phyloP scores from a whole-genome alignment of 2,888 invertebrate species.

The Eumacrocentrus americanus region DNA sequence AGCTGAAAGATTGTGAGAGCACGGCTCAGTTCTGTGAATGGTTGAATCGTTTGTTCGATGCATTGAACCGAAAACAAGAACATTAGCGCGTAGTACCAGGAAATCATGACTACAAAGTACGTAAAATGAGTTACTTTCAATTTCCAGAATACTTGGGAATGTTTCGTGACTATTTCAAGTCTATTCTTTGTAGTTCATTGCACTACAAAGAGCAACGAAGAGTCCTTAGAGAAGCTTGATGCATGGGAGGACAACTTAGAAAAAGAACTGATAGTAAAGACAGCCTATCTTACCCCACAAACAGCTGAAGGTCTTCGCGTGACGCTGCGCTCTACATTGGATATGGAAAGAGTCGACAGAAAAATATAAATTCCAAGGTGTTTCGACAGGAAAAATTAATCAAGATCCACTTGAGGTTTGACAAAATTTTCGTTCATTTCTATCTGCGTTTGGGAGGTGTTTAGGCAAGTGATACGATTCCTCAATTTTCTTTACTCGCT shows the following conservation, averaged over 20 bases:
- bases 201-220: constrained; percentile 27
- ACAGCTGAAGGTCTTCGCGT: constrained; percentile 29
- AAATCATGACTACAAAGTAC: constrained; percentile 28
- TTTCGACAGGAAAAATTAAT: no score
- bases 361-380: no score
- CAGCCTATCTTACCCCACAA: constrained; percentile 27
- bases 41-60: constrained; percentile 32
- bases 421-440: no score
- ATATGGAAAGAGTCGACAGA: no score
- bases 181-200: neutral
- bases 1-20: constrained; percentile 23
- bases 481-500: no score
- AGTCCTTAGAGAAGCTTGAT: constrained; percentile 28
- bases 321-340: constrained; percentile 31
- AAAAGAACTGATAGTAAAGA: constrained; percentile 20
- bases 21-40: constrained; percentile 32
- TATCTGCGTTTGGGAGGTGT: no score
- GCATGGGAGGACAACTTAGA: constrained; percentile 31
- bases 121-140: no score
- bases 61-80: constrained; percentile 22
- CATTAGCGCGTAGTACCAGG: constrained; percentile 21
- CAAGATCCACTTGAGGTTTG: no score
- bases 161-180: constrained; percentile 1
- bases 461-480: no score
- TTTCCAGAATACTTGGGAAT: constrained; percentile 9